phyloP scores from a whole-genome alignment of 2,888 invertebrate genomes.

The Heteromyza rotundicornis region DNA sequence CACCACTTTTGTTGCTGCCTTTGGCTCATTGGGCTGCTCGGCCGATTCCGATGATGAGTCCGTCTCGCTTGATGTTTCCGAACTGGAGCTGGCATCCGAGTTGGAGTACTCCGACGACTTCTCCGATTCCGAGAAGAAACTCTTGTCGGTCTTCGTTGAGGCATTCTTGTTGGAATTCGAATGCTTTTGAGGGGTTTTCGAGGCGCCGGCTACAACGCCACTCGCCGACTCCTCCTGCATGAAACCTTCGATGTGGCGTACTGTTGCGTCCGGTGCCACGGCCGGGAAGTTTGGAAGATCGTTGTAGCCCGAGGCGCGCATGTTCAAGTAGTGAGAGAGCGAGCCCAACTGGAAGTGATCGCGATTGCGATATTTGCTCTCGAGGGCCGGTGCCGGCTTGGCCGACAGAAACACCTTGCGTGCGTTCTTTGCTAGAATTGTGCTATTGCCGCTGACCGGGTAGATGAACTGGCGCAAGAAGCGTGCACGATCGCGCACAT shows the following conservation, averaged over 20 bases:
- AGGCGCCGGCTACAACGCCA: conserved; percentile 50
- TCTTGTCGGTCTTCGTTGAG: conserved; percentile 63
- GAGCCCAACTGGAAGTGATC: conserved; percentile 93
- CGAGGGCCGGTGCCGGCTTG: conserved; percentile 92
- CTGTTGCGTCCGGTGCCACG: conserved; percentile 74
- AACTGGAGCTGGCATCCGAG: conserved; percentile 47
- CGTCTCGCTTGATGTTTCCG: conserved; percentile 30
- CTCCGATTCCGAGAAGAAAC: conserved; percentile 67
- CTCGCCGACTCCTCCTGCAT: conserved; percentile 50
- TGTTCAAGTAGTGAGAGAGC: conserved; percentile 91
- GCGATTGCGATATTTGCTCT: conserved; percentile 83
- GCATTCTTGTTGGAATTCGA: conserved; percentile 15
- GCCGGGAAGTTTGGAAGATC: conserved; percentile 86
- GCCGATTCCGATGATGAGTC: conserved; percentile 30
- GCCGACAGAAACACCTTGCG: conserved; percentile 86
- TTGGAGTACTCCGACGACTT: conserved; percentile 57
- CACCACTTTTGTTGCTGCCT: background rate
- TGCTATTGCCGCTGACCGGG: conserved; percentile 64
- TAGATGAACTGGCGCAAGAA: conserved; percentile 84
- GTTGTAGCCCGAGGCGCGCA: conserved; percentile 85
- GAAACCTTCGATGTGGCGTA: conserved; percentile 73
- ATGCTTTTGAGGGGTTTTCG: conserved; percentile 30
- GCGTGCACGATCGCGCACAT: conserved; percentile 93
- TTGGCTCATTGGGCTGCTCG: conserved; percentile 26
- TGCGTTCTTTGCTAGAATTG: conserved; percentile 72